phyloP scores from a whole-genome alignment of 2,113 vertebrate genomes.

The Hyaena hyaena region DNA sequence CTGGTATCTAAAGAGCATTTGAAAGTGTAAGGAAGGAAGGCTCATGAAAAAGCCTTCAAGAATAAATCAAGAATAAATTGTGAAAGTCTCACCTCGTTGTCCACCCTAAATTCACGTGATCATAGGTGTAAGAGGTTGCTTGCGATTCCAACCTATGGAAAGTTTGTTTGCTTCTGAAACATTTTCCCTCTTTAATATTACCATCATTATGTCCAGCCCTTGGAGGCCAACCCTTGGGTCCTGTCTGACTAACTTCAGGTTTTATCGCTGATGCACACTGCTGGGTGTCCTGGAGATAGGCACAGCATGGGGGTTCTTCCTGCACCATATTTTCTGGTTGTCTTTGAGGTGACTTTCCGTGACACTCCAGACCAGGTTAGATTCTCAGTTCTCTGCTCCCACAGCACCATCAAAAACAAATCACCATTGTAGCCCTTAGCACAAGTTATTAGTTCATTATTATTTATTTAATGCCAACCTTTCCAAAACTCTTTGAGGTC shows the following conservation, averaged over 20 bases:
- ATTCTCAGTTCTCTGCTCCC: background rate
- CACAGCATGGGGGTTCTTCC: background rate
- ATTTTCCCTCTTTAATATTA: background rate
- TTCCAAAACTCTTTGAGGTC: background rate
- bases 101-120: background rate
- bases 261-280: background rate
- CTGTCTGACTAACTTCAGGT: background rate
- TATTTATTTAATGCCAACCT: background rate
- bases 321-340: background rate
- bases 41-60: background rate
- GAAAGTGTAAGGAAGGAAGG: background rate
- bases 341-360: background rate
- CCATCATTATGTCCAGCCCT: background rate
- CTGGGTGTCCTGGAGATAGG: background rate
- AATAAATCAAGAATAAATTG: conserved; percentile 18
- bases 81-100: background rate
- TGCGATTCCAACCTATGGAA: background rate
- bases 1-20: background rate
- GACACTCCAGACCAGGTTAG: background rate
- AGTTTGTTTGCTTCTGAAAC: background rate
- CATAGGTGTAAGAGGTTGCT: background rate
- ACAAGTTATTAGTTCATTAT: background rate
- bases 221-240: background rate
- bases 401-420: background rate
- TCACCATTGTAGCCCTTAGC: background rate